Percentiles rank a stretch among this genome's conserved stretches.
Conservation (phyloP, 1,140 invertebrate genomes). For the Reticulitermes speratus region DNA sequence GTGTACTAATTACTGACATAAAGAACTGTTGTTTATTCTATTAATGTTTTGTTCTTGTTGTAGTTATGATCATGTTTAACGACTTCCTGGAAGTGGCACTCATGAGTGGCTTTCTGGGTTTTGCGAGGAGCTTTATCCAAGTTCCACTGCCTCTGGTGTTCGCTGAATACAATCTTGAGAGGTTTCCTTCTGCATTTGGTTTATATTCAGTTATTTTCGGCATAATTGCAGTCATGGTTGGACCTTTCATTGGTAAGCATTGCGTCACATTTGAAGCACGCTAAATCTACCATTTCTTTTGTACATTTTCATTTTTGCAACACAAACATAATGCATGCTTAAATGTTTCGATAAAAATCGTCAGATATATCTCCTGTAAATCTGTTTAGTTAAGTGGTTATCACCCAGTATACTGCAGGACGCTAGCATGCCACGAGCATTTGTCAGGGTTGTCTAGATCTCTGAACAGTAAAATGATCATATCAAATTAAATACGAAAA, state of each 20-base stretch:
- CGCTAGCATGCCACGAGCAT: too few species aligned
- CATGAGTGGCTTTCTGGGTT: constrained; percentile 46
- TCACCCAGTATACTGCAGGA: too few species aligned
- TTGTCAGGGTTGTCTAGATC: too few species aligned
- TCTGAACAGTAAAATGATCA: too few species aligned
- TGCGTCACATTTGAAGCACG: too few species aligned
- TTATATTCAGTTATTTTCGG: constrained; percentile 61
- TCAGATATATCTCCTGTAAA: too few species aligned
- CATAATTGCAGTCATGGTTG: constrained; percentile 46
- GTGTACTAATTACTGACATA: too few species aligned
- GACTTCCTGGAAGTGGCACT: constrained; percentile 52
- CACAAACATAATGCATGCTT: too few species aligned
- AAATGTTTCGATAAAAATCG: too few species aligned
- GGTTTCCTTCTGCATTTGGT: constrained; percentile 62
- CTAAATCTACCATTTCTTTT: neutral
- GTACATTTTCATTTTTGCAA: neutral
- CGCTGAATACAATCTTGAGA: constrained; percentile 62
- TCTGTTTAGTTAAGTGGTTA: too few species aligned
- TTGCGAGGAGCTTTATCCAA: constrained; percentile 55
- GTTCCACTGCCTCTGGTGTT: constrained; percentile 62
- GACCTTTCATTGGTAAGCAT: constrained; percentile 49
- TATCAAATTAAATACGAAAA: too few species aligned
- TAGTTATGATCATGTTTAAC: constrained; percentile 47
- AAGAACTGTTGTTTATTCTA: too few species aligned
- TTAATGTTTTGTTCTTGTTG: constrained; percentile 36